Conservation (phyloP, 2,888 invertebrate species). For the Cephus rjabovi region DNA sequence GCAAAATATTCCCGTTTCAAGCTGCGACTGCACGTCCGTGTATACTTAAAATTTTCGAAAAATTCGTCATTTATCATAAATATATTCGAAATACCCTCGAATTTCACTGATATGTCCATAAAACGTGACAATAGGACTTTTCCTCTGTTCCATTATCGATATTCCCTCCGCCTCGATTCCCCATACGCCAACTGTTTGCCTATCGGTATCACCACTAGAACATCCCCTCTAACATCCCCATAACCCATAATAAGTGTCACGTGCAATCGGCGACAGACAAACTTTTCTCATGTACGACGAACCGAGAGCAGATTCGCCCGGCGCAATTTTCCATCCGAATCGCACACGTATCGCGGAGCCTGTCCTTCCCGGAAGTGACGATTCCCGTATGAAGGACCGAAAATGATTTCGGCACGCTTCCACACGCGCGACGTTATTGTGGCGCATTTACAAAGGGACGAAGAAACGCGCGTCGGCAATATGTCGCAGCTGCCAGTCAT, state of each 20-base stretch:
- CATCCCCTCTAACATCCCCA: too few relatives aligned
- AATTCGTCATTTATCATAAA: not conserved
- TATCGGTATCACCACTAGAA: too few relatives aligned
- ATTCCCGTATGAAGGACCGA: not conserved
- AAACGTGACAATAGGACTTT: not conserved
- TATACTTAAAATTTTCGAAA: not conserved
- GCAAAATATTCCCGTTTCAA: not conserved
- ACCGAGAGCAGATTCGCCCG: too few relatives aligned
- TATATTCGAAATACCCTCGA: not conserved
- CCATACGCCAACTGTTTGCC: too few relatives aligned
- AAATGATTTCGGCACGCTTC: conserved; percentile 48
- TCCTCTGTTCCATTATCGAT: not conserved
- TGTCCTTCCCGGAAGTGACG: not conserved
- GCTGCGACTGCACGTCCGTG: too few relatives aligned
- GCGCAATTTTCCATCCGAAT: too few relatives aligned
- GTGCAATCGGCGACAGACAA: too few relatives aligned
- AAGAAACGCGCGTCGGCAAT: conserved; percentile 35
- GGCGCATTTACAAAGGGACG: conserved; percentile 36
- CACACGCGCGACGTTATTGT: conserved; percentile 38
- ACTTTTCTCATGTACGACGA: too few relatives aligned
- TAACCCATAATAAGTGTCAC: too few relatives aligned
- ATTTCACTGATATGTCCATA: not conserved
- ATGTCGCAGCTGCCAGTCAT: conserved; percentile 57
- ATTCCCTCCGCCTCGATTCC: not conserved
- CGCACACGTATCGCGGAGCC: not conserved